Evolutionary conservation across 2,888 invertebrate species (phyloP), one percentile per base, ranked within the genome.

Genomic region (Tachina lurida): DNA sequence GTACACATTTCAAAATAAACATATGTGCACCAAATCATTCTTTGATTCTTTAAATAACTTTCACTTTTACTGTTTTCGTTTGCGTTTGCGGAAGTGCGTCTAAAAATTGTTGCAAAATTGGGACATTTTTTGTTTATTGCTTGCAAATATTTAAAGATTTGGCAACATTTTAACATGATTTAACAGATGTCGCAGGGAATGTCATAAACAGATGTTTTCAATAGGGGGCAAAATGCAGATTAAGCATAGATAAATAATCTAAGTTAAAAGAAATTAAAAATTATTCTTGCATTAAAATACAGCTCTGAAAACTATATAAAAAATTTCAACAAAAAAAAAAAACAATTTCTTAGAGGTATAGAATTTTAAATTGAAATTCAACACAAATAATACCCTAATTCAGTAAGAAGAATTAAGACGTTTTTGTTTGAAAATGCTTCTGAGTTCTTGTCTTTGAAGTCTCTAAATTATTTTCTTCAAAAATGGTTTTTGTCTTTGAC

Each of bases 41-140:
- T 70, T 43, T 45, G 39, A 19, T 67, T 31, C 41, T 62, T 52
- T 31, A 43, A 70, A 78, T 62, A 52, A 70, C 43, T 45, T 70
- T 52, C 0, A 65, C 7, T 70, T 52, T 54, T 70, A 17, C 8
- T 19, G 10, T n/a, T 31, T 17, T 3, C 3, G 17, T 22, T 67
- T 39, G 41, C 19, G 15, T 76, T 76, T 52, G 54, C 78, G 78
- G 62, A 78, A 78, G 45, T 71, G 54, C 62, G 62, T 62, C 54
- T 78, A 63, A 71, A 78, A 62, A 71, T 78, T 45, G 31, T 58
- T 56, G n/a, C 13, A 49, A 77, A 78, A 78, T 78, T 60, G 70
- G 77, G 52, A 70, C 77, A 78, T 1, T 62, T 62, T 19, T 60
- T 63, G 10, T 41, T 8, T 15, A 12, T 39, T 56, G 39, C 13